Percentiles rank a stretch among this genome's conserved stretches.
phyloP scores from a whole-genome alignment of 2,797 vertebrate genomes.

The Uromys caudimaculatus region DNA sequence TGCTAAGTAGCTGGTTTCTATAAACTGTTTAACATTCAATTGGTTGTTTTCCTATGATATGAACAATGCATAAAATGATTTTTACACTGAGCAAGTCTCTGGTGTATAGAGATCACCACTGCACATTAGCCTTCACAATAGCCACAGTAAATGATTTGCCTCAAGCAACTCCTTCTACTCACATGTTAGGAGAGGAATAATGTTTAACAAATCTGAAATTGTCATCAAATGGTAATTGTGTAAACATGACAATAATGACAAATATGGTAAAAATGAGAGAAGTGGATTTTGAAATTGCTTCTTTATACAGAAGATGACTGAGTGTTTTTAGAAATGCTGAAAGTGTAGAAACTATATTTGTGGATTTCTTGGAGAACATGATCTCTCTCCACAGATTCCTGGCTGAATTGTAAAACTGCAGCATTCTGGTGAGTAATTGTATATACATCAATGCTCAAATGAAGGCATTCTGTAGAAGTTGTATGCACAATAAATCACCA shows the following conservation, averaged over 20 bases:
- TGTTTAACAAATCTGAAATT: conserved; percentile 73
- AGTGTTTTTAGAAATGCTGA: conserved; percentile 66
- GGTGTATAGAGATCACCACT: conserved; percentile 38
- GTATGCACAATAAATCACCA: conserved; percentile 57
- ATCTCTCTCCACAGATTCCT: conserved; percentile 70
- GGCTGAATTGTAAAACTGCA: conserved; percentile 64
- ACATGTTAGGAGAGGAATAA: conserved; percentile 56
- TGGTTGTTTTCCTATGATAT: conserved; percentile 52
- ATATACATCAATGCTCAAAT: conserved; percentile 64
- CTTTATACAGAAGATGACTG: conserved; percentile 55
- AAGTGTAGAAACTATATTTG: conserved; percentile 65
- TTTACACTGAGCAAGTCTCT: conserved; percentile 57
- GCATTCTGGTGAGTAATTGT: conserved; percentile 61
- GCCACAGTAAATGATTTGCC: conserved; percentile 60
- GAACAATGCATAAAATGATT: conserved; percentile 40
- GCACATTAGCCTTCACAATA: conserved; percentile 55
- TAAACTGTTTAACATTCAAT: conserved; percentile 56
- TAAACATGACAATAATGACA: conserved; percentile 36
- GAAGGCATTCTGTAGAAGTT: conserved; percentile 73
- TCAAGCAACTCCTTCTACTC: conserved; percentile 66
- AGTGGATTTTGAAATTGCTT: conserved; percentile 61
- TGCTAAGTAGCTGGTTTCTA: conserved; percentile 59
- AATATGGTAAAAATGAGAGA: conserved; percentile 53
- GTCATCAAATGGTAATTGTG: conserved; percentile 61
- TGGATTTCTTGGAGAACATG: conserved; percentile 76